Percentiles rank a stretch among this genome's conserved stretches.
These are phyloP conservation scores for Cynaeus angustus DNA, from an alignment of 2,888 invertebrate genomes.

Conservation along the genomic window DNA sequence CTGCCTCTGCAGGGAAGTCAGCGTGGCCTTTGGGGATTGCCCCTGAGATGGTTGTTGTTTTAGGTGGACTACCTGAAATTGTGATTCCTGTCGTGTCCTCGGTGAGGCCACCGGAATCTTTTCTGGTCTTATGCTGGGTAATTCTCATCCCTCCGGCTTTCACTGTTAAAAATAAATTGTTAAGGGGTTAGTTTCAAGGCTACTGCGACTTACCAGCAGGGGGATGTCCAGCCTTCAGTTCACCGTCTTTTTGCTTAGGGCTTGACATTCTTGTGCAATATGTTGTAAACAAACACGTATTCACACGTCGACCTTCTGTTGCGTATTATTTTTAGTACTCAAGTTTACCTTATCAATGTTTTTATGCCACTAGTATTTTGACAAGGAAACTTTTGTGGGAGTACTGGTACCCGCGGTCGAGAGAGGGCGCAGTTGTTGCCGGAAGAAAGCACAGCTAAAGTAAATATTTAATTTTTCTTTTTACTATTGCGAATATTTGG, in stretches of 20 bases:
- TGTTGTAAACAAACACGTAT: slow-evolving; percentile 52
- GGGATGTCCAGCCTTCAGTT: slow-evolving; percentile 90
- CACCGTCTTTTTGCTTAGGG: slow-evolving; percentile 77
- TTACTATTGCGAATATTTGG: no score
- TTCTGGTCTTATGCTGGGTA: slow-evolving; percentile 87
- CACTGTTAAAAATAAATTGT: slow-evolving; percentile 72
- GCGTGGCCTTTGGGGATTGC: slow-evolving; percentile 88
- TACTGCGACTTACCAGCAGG: slow-evolving; percentile 84
- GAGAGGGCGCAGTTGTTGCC: slow-evolving; percentile 4
- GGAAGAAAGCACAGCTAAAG: background rate
- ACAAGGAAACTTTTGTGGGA: slow-evolving; percentile 11
- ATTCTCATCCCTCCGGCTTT: slow-evolving; percentile 96
- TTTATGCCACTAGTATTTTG: slow-evolving; percentile 17
- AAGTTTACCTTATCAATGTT: slow-evolving; percentile 29
- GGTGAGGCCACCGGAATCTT: slow-evolving; percentile 77
- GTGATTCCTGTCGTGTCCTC: slow-evolving; percentile 84
- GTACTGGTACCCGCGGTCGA: background rate
- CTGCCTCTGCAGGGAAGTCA: slow-evolving; percentile 92
- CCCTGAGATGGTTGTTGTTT: slow-evolving; percentile 85
- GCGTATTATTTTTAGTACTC: slow-evolving; percentile 32
- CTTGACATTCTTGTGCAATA: slow-evolving; percentile 71
- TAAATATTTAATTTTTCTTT: no score
- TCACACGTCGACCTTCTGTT: slow-evolving; percentile 38
- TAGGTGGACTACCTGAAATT: slow-evolving; percentile 84
- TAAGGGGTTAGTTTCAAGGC: slow-evolving; percentile 1